These are phyloP conservation scores for Dimorphilus gyrociliatus DNA, from an alignment of 2,888 invertebrate genomes.

Conservation along the genomic window DNA sequence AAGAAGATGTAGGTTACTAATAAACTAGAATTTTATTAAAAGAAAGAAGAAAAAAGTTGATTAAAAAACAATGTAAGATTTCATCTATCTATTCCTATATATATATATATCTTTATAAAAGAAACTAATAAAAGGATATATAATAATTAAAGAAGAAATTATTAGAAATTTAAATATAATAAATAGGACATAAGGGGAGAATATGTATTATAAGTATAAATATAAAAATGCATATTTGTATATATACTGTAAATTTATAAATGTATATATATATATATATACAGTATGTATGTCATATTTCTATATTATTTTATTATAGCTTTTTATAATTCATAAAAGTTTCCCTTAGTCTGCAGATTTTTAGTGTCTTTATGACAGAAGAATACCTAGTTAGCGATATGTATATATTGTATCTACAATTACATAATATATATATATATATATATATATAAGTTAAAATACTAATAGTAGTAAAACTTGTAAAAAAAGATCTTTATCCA, in stretches of 20 bases:
- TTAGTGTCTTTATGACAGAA: neutral
- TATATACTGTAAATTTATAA: slow-evolving; percentile 4
- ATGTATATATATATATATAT: slow-evolving; percentile 3
- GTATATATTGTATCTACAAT: slow-evolving; percentile 1
- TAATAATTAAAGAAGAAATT: too few relatives aligned
- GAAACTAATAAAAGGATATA: too few relatives aligned
- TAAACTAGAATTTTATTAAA: too few relatives aligned
- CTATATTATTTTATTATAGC: too few relatives aligned
- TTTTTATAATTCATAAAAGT: neutral
- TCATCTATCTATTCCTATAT: too few relatives aligned
- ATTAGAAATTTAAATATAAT: too few relatives aligned
- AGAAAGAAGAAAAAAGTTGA: too few relatives aligned
- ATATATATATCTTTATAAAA: too few relatives aligned
- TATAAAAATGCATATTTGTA: slow-evolving; percentile 2
- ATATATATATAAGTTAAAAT: slow-evolving; percentile 4
- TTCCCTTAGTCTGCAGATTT: neutral
- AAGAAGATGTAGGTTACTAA: too few relatives aligned
- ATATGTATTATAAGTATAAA: neutral
- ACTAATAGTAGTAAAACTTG: slow-evolving; percentile 1
- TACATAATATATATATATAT: slow-evolving; percentile 6
- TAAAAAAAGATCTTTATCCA: neutral
- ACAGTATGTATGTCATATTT: too few relatives aligned
- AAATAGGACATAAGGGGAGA: too few relatives aligned
- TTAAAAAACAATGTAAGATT: too few relatives aligned
- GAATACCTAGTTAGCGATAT: neutral